These are phyloP conservation scores for Mirounga angustirostris DNA, from an alignment of 2,113 vertebrate genomes.

Conservation along the genomic window DNA sequence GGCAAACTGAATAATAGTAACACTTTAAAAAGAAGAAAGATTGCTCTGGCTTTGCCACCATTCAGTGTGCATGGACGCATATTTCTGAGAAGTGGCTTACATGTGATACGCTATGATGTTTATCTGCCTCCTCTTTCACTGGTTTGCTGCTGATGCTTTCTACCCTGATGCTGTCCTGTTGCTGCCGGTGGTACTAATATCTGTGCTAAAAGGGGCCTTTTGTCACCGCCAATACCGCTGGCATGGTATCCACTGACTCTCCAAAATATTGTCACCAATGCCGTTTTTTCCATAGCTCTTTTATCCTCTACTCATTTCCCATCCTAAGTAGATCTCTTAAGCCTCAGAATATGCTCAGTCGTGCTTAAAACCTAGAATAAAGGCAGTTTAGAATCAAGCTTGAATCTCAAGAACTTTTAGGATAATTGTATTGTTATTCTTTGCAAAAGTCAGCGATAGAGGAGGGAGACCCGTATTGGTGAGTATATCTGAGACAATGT, in stretches of 20 bases:
- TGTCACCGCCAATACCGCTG: not conserved
- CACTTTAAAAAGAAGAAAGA: not conserved
- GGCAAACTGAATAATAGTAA: not conserved
- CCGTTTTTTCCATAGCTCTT: not conserved
- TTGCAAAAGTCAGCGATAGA: not conserved
- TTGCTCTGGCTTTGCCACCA: not conserved
- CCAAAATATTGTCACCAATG: not conserved
- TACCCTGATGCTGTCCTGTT: not conserved
- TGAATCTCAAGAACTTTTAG: not conserved
- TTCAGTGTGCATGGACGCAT: not conserved
- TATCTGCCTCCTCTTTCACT: not conserved
- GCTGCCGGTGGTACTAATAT: too few species aligned
- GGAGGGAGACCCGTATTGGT: not conserved
- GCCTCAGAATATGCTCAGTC: not conserved
- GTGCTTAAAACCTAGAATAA: not conserved
- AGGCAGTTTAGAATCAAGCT: not conserved
- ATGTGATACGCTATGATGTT: fast-evolving
- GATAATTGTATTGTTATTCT: not conserved
- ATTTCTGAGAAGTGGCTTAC: not conserved
- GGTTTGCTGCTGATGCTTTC: not conserved
- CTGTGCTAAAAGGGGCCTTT: not conserved
- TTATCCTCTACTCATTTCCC: not conserved
- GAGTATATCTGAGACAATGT: not conserved
- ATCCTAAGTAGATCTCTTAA: not conserved
- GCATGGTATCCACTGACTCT: not conserved